These are phyloP conservation scores for Atopsyche davidsoni DNA, from an alignment of 1,140 invertebrate genomes.

Conservation along the genomic window DNA sequence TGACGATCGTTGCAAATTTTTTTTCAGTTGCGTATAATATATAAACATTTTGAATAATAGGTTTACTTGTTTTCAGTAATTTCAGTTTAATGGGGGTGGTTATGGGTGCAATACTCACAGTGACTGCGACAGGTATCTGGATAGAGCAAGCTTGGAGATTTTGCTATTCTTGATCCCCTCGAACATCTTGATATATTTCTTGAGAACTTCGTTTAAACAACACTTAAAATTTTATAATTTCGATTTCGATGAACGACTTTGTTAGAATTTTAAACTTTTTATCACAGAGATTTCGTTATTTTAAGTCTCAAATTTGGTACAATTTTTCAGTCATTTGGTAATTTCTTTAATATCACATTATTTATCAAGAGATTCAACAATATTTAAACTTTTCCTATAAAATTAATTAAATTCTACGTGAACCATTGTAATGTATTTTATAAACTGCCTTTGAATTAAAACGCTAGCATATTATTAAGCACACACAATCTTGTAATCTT, in stretches of 20 bases:
- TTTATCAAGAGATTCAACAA: slow-evolving; percentile 19
- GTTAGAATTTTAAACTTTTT: neutral
- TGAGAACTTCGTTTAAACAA: slow-evolving; percentile 38
- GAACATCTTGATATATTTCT: slow-evolving; percentile 57
- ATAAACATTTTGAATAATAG: too few species aligned
- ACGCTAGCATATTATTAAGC: too few species aligned
- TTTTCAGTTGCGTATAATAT: too few species aligned
- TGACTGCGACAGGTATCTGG: slow-evolving; percentile 65
- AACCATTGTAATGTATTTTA: too few species aligned
- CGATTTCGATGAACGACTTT: slow-evolving; percentile 9
- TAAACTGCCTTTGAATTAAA: too few species aligned
- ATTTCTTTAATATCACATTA: slow-evolving; percentile 21
- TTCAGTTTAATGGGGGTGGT: too few species aligned
- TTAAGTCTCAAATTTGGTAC: slow-evolving; percentile 11
- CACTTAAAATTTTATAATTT: slow-evolving; percentile 5
- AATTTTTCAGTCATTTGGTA: slow-evolving; percentile 15
- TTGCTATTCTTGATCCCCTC: slow-evolving; percentile 67
- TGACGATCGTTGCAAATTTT: too few species aligned
- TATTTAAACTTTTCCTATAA: slow-evolving; percentile 1
- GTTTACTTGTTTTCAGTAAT: too few species aligned
- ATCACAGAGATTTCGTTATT: slow-evolving; percentile 1
- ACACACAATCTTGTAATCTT: too few species aligned
- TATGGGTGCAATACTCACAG: too few species aligned
- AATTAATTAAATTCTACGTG: too few species aligned
- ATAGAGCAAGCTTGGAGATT: slow-evolving; percentile 62